Evolutionary conservation across 1,140 invertebrate species (phyloP), one percentile per base, ranked within the genome.

Genomic region (Lepidurus couesii): DNA sequence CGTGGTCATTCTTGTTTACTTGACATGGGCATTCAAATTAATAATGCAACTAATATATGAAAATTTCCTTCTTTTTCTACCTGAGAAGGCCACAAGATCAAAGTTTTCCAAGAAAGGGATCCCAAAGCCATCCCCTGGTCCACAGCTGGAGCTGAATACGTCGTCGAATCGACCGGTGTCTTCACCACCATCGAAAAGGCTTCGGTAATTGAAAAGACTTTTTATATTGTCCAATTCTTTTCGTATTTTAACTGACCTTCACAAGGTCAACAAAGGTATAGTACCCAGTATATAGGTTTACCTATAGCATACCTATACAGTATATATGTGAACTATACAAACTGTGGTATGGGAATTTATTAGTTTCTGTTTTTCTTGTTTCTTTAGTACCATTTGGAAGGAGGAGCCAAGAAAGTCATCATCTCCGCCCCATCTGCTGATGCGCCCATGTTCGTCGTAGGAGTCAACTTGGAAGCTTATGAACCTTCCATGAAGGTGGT

Each of bases 381-480:
- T 78, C 84, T 85, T 34, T 78, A 90, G 88, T 86, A 88, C 83
- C 92, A 94, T 83, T 88, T 98, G 83, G 91, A 94, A 84, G 94
- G 92, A 82, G 97, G 97, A 77, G 97, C 96, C 75, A 97, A 98
- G 87, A 98, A 97, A 83, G 97, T 99, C 34, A 91, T 99, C 81
- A 99, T 99, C 85, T 97, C 97, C 75, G 98, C 98, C 34, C 98
- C 98, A 13, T 98, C 95, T 76, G 92, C 95, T 82, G 98, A 99
- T 87, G 97, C 97, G 43, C 97, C 97, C n/a, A 99, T 99, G 96
- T 99, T 95, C 85, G 90, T 91, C 13, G 91, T 94, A 84, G 98
- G 98, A 82, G 98, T 99, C 16, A 99, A 99, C 84, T 82, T 87
- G 80, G 85, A 87, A 21, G 87, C 90, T 34, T 99, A 98, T 84